A percentile compares a stretch with the other conserved stretches of the same genome.
Evolutionary conservation across 2,113 vertebrate species (phyloP).

Genomic region (Murina feae): DNA sequence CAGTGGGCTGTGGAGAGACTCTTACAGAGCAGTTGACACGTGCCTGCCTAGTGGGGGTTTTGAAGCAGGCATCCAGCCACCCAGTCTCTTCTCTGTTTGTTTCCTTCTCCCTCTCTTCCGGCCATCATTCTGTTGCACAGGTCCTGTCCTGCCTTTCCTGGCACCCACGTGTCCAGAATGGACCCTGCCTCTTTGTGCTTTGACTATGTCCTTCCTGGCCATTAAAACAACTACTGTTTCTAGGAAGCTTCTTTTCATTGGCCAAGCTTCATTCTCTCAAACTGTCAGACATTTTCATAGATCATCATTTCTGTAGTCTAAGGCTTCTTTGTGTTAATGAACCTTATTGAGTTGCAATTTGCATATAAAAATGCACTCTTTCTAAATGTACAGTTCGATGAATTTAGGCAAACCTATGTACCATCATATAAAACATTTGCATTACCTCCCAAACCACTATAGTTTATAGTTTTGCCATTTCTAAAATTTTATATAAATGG

Average conservation of each 20-base stretch:
- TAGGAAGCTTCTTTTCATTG: constrained; percentile 12
- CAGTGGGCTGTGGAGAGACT: not conserved
- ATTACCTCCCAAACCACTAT: not conserved
- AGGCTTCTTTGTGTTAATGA: not conserved
- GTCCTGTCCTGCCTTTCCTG: not conserved
- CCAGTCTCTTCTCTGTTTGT: not conserved
- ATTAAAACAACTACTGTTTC: not conserved
- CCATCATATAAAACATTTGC: not conserved
- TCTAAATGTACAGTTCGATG: not conserved
- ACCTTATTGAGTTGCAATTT: constrained; percentile 4
- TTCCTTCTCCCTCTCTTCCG: not conserved
- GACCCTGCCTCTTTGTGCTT: not conserved
- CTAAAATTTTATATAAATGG: constrained; percentile 45
- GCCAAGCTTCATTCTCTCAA: not conserved
- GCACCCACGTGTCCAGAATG: not conserved
- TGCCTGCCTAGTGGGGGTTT: not conserved
- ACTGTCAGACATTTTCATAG: not conserved
- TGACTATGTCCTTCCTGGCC: not conserved
- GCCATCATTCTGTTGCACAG: not conserved
- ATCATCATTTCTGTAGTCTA: not conserved
- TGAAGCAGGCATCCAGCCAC: not conserved
- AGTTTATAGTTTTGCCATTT: constrained; percentile 14
- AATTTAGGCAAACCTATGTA: not conserved
- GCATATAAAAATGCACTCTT: not conserved
- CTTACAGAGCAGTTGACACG: not conserved